Base-by-base conservation (phyloP, 2,888 invertebrate genomes). In the Terebella lapidaria region DNA sequence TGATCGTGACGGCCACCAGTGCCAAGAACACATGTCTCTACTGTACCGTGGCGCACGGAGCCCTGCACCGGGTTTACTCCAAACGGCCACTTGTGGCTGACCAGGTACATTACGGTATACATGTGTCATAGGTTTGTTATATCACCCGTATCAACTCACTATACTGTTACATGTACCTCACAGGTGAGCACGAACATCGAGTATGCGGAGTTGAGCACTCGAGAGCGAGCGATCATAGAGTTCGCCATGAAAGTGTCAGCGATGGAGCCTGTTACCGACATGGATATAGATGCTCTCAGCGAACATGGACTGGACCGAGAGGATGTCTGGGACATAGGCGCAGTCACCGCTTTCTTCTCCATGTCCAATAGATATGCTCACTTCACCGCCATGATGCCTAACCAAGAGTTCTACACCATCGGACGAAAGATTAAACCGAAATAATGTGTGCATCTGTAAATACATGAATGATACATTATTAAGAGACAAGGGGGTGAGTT, bases 281-380 rank as follows among this genome's bases (percentile, higher is more conserved):
- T 67, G 3, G 63, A 69, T 25, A 67, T 71, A 54, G 57, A 67
- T 45, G 67, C 66, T 24, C 66, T 76, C 1, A 62, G 68, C 55
- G 54, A 63, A 18, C 68, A 71, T 54, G 74, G 74, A 4, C 60
- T 76, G 25, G 63, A 64, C 4, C 52, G 60, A 35, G 76, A 74
- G 27, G 76, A 76, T 67, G 70, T 70, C 15, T 76, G 76, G 76
- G 74, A 75, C 59, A 74, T 76, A 54, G 74, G 74, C 1, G 65
- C 74, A 3, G 71, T 75, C 10, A 67, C 69, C 2, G 67, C 74
- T 2, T 64, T 75, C 2, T 74, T 75, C 65, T 72, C 74, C 3
- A 42, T 76, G 59, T 73, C 74, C n/a, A 76, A 75, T 57, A 61
- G 76, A 25, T 71, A 73, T 70, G 74, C 76, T 2, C 72, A 70